phyloP scores from a whole-genome alignment of 1,140 invertebrate species.

The Drosophila pectinifera region DNA sequence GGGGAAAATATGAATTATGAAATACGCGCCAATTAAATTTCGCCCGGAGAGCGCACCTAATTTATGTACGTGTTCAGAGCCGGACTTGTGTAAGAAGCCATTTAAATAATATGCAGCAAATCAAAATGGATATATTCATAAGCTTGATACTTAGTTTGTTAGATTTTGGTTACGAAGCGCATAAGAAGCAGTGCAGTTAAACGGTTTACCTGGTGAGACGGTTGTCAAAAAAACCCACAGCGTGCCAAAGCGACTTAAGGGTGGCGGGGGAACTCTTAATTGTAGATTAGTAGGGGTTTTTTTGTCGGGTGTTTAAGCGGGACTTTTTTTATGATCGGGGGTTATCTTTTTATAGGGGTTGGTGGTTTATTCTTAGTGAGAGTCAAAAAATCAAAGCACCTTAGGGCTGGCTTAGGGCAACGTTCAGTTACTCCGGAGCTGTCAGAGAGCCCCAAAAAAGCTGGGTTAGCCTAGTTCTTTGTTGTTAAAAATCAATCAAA shows the following conservation, averaged over 20 bases:
- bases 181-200: conserved; percentile 83
- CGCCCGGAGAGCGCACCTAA: conserved; percentile 22
- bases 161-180: conserved; percentile 72
- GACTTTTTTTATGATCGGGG: conserved; percentile 28
- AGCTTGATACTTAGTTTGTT: conserved; percentile 22
- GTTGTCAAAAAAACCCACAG: conserved; percentile 85
- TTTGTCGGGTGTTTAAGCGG: conserved; percentile 52
- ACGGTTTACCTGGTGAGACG: conserved; percentile 85
- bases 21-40: conserved; percentile 10
- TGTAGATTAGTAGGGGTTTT: conserved; percentile 45
- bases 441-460: conserved; percentile 38
- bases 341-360: conserved; percentile 18
- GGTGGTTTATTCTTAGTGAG: conserved; percentile 43
- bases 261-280: conserved; percentile 61
- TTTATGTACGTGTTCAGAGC: conserved; percentile 13
- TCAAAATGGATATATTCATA: conserved; percentile 39
- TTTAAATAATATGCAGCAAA: conserved; percentile 47
- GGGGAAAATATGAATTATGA: conserved; percentile 3
- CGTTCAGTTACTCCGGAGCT: conserved; percentile 58
- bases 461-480: conserved; percentile 18
- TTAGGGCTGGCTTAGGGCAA: conserved; percentile 57
- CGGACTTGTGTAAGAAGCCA: conserved; percentile 40
- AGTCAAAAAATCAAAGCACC: conserved; percentile 79
- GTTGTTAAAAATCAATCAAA: conserved; percentile 60
- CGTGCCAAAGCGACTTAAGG: conserved; percentile 87